Evolutionary conservation across 2,113 vertebrate species (phyloP).

Genomic region (Balaeniceps rex): DNA sequence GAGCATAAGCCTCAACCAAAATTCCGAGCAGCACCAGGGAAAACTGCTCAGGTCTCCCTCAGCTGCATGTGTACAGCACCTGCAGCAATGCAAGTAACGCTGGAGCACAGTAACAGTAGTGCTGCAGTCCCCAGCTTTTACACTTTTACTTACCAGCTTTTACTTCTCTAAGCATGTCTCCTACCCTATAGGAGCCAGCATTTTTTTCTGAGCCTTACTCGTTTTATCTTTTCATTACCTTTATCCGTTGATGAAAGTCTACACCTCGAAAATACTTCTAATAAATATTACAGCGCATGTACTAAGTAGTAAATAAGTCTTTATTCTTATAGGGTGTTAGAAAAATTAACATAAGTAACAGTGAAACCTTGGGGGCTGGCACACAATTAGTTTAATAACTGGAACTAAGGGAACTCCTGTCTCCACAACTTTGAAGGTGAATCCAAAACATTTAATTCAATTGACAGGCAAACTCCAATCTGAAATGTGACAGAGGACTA

Average conservation of each 20-base stretch:
- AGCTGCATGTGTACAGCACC: rapidly evolving
- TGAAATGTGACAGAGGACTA: not conserved
- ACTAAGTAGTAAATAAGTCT: not conserved
- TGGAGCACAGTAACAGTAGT: not conserved
- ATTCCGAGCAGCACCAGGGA: not conserved
- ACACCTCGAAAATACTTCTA: not conserved
- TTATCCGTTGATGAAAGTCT: not conserved
- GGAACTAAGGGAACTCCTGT: not conserved
- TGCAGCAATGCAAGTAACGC: not conserved
- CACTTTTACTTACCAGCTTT: not conserved
- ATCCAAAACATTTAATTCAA: not conserved
- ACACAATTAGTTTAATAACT: not conserved
- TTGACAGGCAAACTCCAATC: not conserved
- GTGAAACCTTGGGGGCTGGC: not conserved
- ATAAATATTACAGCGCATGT: not conserved
- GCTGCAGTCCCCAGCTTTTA: not conserved
- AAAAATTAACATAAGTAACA: not conserved
- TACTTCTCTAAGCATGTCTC: not conserved
- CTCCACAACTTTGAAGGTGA: not conserved
- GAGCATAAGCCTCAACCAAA: not conserved
- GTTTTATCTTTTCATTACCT: not conserved
- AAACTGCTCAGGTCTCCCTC: not conserved
- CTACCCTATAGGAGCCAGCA: not conserved
- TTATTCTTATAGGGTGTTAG: not conserved
- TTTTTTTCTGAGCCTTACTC: not conserved